Evolutionary conservation across 2,888 invertebrate species (phyloP).

Genomic region (Helleia helle): DNA sequence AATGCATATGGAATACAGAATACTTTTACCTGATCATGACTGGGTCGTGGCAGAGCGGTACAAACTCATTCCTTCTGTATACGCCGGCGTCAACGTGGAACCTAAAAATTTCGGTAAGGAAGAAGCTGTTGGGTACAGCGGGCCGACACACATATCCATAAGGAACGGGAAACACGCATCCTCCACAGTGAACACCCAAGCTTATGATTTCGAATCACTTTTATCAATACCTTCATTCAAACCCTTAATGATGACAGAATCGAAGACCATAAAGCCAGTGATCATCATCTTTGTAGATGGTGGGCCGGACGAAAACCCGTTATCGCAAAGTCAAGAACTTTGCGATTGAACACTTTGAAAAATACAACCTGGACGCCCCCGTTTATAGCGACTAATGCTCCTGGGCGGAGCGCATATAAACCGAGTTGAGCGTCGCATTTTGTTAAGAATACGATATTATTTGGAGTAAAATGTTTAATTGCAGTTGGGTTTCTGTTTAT

Average conservation of each 20-base stretch:
- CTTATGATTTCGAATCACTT: slow-evolving; percentile 8
- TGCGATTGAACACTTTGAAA: slow-evolving; percentile 16
- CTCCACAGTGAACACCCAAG: slow-evolving; percentile 10
- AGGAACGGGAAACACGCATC: slow-evolving; percentile 9
- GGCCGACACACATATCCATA: slow-evolving; percentile 9
- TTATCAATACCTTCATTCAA: slow-evolving; percentile 2
- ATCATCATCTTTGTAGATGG: slow-evolving; percentile 12
- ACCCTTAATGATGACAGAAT: slow-evolving; percentile 11
- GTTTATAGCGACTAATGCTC: slow-evolving; percentile 16
- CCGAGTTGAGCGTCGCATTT: too few species aligned
- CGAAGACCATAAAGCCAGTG: slow-evolving; percentile 13
- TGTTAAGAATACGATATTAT: too few species aligned
- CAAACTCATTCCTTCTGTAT: slow-evolving; percentile 12
- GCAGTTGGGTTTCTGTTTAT: too few species aligned
- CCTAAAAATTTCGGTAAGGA: slow-evolving; percentile 8
- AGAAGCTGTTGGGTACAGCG: slow-evolving; percentile 8
- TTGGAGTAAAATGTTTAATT: too few species aligned
- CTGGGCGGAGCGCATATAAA: slow-evolving; percentile 15
- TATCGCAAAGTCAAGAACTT: slow-evolving; percentile 17
- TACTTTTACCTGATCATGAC: slow-evolving; percentile 12
- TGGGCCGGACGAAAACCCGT: slow-evolving; percentile 17
- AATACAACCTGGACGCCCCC: slow-evolving; percentile 19
- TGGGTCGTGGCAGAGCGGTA: slow-evolving; percentile 10
- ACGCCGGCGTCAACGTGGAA: slow-evolving; percentile 9
- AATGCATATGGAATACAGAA: slow-evolving; percentile 12